A percentile compares a stretch with the other conserved stretches of the same genome.
Conservation (phyloP, 2,113 vertebrate genomes). For the Phrynosoma platyrhinos region DNA sequence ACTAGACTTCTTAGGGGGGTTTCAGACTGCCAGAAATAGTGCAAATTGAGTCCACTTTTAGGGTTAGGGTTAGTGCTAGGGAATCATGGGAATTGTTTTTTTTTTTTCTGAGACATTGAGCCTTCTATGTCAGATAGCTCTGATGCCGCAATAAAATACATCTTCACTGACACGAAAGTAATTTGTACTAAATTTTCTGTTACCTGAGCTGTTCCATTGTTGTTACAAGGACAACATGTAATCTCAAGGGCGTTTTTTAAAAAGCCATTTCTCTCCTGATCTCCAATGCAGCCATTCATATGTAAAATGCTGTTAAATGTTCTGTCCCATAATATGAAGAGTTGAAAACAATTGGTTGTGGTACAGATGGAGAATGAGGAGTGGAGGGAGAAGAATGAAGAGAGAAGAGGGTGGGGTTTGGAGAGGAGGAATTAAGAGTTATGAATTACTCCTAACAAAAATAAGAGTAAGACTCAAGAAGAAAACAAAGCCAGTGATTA, state of each 20-base stretch:
- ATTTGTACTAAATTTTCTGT: constrained; percentile 68
- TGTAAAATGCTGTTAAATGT: background rate
- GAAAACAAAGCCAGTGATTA: too few species aligned
- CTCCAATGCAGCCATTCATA: background rate
- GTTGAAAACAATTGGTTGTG: too few species aligned
- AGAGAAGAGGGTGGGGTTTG: background rate
- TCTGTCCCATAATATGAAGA: background rate
- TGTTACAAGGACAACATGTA: constrained; percentile 31
- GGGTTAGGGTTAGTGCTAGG: too few species aligned
- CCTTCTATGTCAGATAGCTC: constrained; percentile 47
- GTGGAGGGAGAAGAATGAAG: background rate
- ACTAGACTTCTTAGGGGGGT: too few species aligned
- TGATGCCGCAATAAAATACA: background rate
- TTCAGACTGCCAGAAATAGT: too few species aligned
- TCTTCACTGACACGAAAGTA: constrained; percentile 67
- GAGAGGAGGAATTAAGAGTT: too few species aligned
- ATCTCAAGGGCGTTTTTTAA: background rate
- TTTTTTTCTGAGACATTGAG: too few species aligned
- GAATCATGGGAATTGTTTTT: too few species aligned
- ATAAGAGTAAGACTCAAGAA: too few species aligned
- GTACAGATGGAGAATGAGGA: too few species aligned
- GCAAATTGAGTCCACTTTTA: too few species aligned
- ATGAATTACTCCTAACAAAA: too few species aligned
- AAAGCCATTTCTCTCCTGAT: background rate
- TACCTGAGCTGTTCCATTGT: constrained; percentile 61